Percentiles rank a stretch among this genome's conserved stretches.
These are phyloP conservation scores for Oeneis ivallda DNA, from an alignment of 2,888 invertebrate genomes.

Conservation along the genomic window DNA sequence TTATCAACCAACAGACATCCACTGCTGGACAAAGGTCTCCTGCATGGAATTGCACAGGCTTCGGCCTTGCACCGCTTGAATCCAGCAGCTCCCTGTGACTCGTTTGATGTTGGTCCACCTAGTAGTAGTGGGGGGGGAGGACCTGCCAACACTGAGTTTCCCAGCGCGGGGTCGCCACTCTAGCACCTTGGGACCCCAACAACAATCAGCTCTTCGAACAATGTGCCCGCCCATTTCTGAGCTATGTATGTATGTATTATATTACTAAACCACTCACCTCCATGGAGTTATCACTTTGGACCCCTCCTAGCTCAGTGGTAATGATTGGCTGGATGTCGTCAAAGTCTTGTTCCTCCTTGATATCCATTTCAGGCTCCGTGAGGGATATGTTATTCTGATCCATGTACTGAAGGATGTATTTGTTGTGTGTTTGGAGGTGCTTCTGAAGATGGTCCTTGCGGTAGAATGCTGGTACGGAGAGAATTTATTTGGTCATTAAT, in stretches of 20 bases:
- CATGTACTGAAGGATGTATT: constrained; percentile 53
- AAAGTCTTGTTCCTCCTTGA: constrained; percentile 57
- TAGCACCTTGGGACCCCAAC: no score
- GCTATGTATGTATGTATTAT: background rate
- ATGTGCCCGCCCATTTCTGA: no score
- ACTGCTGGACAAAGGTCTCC: no score
- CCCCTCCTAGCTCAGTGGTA: constrained; percentile 39
- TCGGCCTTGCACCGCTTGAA: no score
- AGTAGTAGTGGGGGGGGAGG: no score
- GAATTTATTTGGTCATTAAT: background rate
- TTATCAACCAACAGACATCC: no score
- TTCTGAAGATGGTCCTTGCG: constrained; percentile 90
- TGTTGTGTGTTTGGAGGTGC: constrained; percentile 88
- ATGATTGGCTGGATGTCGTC: constrained; percentile 46
- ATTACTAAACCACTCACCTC: constrained; percentile 50
- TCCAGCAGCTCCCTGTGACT: no score
- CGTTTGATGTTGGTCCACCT: no score
- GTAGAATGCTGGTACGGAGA: constrained; percentile 81
- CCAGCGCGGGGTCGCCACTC: no score
- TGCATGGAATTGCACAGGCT: no score
- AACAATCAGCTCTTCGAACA: no score
- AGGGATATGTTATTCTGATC: constrained; percentile 50
- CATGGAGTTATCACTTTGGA: constrained; percentile 44
- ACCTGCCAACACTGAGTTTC: no score
- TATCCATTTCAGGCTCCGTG: constrained; percentile 47